phyloP scores from a whole-genome alignment of 2,113 vertebrate species.

The Melanerpes formicivorus region DNA sequence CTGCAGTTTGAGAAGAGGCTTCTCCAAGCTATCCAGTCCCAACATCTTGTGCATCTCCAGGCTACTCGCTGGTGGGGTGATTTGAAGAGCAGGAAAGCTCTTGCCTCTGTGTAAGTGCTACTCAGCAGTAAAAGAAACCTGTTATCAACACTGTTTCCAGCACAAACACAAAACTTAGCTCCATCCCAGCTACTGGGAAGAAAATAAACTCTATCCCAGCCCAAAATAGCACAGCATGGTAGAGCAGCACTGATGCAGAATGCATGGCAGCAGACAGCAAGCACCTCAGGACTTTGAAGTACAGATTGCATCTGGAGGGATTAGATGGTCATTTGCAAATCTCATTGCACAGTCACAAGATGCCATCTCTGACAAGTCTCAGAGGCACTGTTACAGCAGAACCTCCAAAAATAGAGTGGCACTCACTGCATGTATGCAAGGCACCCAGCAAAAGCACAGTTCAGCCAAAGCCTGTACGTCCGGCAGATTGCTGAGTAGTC shows the following conservation, averaged over 20 bases:
- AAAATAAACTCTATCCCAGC: background rate
- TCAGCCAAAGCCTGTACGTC: background rate
- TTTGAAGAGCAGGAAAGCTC: background rate
- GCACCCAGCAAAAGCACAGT: background rate
- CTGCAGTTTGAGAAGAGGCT: no score
- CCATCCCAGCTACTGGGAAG: background rate
- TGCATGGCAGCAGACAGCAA: background rate
- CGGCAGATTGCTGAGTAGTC: background rate
- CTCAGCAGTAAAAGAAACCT: background rate
- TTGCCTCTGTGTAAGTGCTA: background rate
- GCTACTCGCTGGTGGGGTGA: background rate
- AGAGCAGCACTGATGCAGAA: background rate
- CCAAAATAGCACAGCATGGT: background rate
- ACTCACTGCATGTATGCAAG: background rate
- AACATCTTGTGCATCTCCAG: background rate
- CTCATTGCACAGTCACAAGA: background rate
- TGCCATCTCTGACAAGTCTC: background rate
- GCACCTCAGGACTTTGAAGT: background rate
- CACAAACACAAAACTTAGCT: background rate
- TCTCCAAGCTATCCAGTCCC: no score
- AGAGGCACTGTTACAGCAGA: background rate
- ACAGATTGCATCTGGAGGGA: background rate
- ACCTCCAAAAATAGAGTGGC: background rate
- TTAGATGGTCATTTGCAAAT: background rate
- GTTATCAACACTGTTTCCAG: background rate